These are phyloP conservation scores for Actinia equina DNA, from an alignment of 64 coral and sea anemone species.

Conservation along the genomic window DNA sequence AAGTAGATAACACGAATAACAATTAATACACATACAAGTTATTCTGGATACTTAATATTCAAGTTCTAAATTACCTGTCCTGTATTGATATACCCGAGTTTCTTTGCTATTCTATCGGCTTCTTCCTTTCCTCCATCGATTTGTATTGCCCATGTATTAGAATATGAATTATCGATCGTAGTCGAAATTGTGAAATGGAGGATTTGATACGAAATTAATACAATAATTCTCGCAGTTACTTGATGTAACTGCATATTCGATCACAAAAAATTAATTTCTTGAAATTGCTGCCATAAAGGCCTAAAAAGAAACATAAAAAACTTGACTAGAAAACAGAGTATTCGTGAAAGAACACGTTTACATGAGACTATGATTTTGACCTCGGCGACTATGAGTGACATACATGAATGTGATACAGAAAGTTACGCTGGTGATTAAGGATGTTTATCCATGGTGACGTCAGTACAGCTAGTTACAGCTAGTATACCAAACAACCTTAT, in stretches of 20 bases:
- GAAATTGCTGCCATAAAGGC: neutral
- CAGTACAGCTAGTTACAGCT: neutral
- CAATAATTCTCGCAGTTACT: neutral
- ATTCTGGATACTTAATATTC: neutral
- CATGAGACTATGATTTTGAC: neutral
- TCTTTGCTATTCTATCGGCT: constrained; percentile 74
- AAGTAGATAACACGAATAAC: neutral
- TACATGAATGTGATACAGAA: constrained; percentile 4
- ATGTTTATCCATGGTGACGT: neutral
- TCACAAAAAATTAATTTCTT: neutral
- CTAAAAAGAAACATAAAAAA: neutral
- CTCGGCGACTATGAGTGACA: neutral
- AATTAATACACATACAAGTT: neutral
- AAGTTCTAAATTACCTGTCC: constrained; percentile 65
- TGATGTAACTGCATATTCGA: neutral
- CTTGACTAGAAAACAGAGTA: neutral
- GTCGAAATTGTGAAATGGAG: neutral
- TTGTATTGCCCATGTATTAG: constrained; percentile 89
- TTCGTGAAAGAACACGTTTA: constrained; percentile 20
- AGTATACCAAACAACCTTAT: neutral
- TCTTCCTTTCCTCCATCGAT: constrained; percentile 57
- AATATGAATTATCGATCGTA: constrained; percentile 7
- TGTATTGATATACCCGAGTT: constrained; percentile 75
- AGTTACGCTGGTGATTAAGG: neutral
- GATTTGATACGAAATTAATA: neutral